Percentiles rank a stretch among this genome's conserved stretches.
These are phyloP conservation scores for Ptychodera flava DNA, from an alignment of 35 echinoderm and acorn worm species.

Conservation along the genomic window DNA sequence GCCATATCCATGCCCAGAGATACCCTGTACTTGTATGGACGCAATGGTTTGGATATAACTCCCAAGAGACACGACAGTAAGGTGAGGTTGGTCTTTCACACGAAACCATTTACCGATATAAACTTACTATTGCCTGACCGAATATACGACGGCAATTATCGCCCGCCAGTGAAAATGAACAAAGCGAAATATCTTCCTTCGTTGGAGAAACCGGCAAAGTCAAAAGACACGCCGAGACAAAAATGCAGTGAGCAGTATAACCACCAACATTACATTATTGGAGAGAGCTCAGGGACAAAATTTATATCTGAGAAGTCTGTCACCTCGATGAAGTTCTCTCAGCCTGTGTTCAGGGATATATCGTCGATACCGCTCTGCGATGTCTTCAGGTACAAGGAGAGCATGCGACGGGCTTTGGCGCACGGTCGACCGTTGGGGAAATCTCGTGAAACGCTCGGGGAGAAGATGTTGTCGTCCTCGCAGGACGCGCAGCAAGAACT, in stretches of 20 bases:
- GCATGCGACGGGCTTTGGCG: not conserved
- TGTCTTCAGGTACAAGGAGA: not conserved
- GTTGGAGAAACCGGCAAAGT: not conserved
- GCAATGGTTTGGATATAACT: not conserved
- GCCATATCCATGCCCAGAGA: not conserved
- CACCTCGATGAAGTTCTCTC: not conserved
- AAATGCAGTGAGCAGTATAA: not conserved
- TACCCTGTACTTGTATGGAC: not conserved
- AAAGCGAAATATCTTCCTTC: not conserved
- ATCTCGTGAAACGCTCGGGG: not conserved
- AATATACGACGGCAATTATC: not conserved
- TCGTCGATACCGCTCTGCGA: not conserved
- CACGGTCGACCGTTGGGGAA: not conserved
- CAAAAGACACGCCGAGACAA: not conserved
- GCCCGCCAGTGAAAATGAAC: not conserved
- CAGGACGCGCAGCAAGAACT: not conserved
- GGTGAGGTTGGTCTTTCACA: not conserved
- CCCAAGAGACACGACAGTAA: not conserved
- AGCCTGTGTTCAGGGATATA: not conserved
- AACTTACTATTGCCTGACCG: not conserved
- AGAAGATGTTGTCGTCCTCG: not conserved
- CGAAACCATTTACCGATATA: not conserved
- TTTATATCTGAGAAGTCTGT: not conserved
- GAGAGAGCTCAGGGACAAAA: not conserved
- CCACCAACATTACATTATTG: not conserved